Conservation (phyloP, 2,797 vertebrate genomes). For the Liparis tanakae region DNA sequence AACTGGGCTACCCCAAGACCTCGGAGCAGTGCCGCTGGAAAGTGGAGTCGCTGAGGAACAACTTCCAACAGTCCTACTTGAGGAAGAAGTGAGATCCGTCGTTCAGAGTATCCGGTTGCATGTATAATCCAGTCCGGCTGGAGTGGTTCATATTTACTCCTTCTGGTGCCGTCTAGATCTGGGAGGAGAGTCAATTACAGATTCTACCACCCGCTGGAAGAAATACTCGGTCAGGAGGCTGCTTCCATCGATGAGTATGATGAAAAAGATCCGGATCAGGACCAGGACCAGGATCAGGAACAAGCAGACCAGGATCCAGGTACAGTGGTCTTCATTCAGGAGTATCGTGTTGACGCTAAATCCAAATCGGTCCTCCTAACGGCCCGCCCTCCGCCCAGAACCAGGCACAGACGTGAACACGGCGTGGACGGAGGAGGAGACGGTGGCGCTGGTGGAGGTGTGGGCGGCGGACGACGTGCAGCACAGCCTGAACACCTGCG, state of each 20-base stretch:
- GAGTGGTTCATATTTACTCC: neutral
- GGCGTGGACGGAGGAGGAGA: slow-evolving; percentile 75
- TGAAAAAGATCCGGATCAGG: slow-evolving; percentile 49
- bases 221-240: slow-evolving; percentile 70
- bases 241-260: slow-evolving; percentile 70
- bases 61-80: slow-evolving; percentile 77
- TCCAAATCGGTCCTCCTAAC: neutral
- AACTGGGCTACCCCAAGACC: slow-evolving; percentile 81
- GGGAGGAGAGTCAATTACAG: slow-evolving; percentile 71
- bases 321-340: slow-evolving; percentile 7
- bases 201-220: slow-evolving; percentile 77
- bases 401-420: slow-evolving; percentile 45
- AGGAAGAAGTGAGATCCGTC: slow-evolving; percentile 72
- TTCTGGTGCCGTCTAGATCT: slow-evolving; percentile 45
- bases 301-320: slow-evolving; percentile 66
- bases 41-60: slow-evolving; percentile 80
- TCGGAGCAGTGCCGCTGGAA: slow-evolving; percentile 88
- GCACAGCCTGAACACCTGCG: slow-evolving; percentile 69
- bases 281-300: slow-evolving; percentile 11
- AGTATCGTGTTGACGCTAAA: neutral
- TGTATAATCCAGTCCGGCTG: neutral
- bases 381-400: neutral
- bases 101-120: neutral
- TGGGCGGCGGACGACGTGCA: slow-evolving; percentile 77
- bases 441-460: slow-evolving; percentile 65